Base-by-base conservation (phyloP, 2,888 invertebrate species). In the Drosophila paramelanica region DNA sequence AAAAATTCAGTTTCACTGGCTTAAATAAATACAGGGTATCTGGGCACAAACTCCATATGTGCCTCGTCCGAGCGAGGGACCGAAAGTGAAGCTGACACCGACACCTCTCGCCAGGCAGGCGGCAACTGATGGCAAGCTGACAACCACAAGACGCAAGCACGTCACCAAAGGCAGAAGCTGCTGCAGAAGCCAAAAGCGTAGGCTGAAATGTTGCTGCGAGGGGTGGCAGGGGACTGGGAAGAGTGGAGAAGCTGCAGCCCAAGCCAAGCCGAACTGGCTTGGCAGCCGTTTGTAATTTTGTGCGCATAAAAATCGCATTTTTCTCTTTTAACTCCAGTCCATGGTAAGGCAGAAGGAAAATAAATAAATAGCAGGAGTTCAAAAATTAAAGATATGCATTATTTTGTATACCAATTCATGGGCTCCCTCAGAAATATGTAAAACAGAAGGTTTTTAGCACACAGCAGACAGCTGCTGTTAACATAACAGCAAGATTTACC, bases 241-340 rank as follows among this genome's bases (percentile, higher is more conserved):
- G 27, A n/a, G 8, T 3, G 7, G n/a, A 20, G 20, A 20, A 23
- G 42, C 38, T 17, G 52, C 25, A 49, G 8, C 27, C 31, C 46
- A 55, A 31, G 31, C 10, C 49, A 23, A 4, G 23, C 23, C 23
- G 3, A 47, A 68, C 20, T 41, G 57, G 43, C 62, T 42, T 60
- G 68, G 60, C 64, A 51, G 81, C 60, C 64, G 70, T 80, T 86
- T 86, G 69, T 75, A 75, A 86, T 82, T 82, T 80, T 72, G 42
- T 75, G 71, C 83, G 74, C 81, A 86, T 86, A 86, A 82, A 79
- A 81, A 71, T 73, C 81, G 67, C 67, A 83, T 83, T 82, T 79
- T 80, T 84, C 68, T 74, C 69, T 14, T 45, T 46, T 17, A 31
- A 4, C 39, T 38, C 43, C 20, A 14, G 41, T 8, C 13, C 10